Evolutionary conservation across 2,888 invertebrate species (phyloP), one percentile per base, ranked within the genome.

Genomic region (Tenthredo notha): DNA sequence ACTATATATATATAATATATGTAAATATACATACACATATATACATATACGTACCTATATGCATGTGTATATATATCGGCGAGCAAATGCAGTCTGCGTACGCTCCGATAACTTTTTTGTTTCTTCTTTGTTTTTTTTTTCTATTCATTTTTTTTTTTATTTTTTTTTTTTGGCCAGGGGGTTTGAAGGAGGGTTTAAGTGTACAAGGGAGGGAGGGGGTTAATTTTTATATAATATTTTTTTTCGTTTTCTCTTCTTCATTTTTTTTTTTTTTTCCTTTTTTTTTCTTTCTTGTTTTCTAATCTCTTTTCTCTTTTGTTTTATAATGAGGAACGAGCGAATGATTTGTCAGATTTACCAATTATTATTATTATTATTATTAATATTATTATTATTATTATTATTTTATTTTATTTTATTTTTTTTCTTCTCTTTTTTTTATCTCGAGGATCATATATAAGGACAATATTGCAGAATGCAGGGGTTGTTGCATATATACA

Each of bases 261-360:
- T 67, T 33, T 33, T 33, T 12, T 33, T 12, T 67, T 15, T 25
- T 18, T 33, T 58, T 67, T 65, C 10, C 2, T 65, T 29, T 65
- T 65, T 25, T 10, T n/a, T 61, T 61, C 10, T 25, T 61, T 61
- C 25, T 21, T 25, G 29, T 33, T 33, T 9, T 75, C 3, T 43
- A 29, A 4, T 67, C 7, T 67, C 6, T 21, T 67, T 12, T 58
- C 15, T 67, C 25, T 65, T 29, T 65, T 65, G 21, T 65, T 9
- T 77, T 1, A 25, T 21, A 12, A 33, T 58, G 25, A 58, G 61
- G n/a, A 78, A 77, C 50, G 58, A 78, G 78, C 78, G 78, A 78
- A 78, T 78, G 78, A 78, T 78, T 78, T 78, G 78, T 78, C 78
- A 78, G 37, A 78, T 58, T 58, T 78, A 78, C 61, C 78, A 78